Base-by-base conservation (phyloP, 2,113 vertebrate genomes). In the Percopsis transmontana region DNA sequence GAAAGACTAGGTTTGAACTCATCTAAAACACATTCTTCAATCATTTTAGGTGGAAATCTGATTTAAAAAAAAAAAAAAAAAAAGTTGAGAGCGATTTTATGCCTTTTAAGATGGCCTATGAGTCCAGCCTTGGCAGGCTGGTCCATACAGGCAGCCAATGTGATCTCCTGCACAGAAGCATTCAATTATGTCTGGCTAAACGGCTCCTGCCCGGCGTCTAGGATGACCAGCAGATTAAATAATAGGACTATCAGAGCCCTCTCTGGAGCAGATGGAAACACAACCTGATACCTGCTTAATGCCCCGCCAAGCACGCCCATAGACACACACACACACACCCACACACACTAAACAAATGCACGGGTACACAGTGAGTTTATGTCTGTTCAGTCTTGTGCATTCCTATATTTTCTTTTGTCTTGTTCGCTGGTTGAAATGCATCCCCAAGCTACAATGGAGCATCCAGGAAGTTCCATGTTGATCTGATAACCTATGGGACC, bases 271-370 rank as follows among this genome's bases (percentile, higher is more conserved):
- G 87, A 90, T 88, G 89, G 89, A 90, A 89, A 88, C 82, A 85
- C 82, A 90, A 90, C 87, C 86, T 85, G 89, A 91, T 89, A 91
- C 89, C 87, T 86, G 80, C 83, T 77, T 89, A 89, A 90, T 91
- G 85, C 83, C 74, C 65, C 76, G 56, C 68, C 70, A 47, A 44
- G 12, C 41, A 45, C 20, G 45, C n/a, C 9, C 40, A 18, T 14
- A 75, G 70, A 33, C 58, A 3, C 64, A 40, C 14, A 6, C 58
- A 53, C 77, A 10, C 66, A 14, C 76, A 3, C 58, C 13, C 68
- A 16, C 68, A 21, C 54, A 18, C 51, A 24, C 21, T 18, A 16
- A 55, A 54, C 40, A 10, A 50, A 58, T 54, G 5, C 50, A 54
- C 47, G 55, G 64, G 42, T 65, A 41, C n/a, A 52, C 66, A 70